A percentile compares a stretch with the other conserved stretches of the same genome.
phyloP scores from a whole-genome alignment of 2,113 vertebrate genomes.

The Lampris megalopsis region DNA sequence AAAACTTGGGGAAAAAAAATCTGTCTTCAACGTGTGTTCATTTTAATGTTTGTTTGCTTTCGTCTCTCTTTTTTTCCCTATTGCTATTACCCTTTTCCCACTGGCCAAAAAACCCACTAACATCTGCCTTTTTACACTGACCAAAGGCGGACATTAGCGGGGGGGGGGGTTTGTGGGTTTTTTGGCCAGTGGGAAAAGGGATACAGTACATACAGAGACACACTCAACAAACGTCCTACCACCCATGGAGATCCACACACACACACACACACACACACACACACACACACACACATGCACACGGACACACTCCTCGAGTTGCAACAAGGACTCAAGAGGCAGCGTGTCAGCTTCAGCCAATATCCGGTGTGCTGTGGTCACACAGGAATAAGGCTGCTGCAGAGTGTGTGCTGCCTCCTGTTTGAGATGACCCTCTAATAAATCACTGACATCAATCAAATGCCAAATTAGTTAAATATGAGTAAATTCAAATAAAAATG shows the following conservation, averaged over 20 bases:
- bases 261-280: background rate
- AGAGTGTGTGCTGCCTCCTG: constrained; percentile 46
- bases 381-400: constrained; percentile 54
- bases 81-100: constrained; percentile 5
- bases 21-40: constrained; percentile 18
- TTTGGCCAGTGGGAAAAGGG: too few relatives aligned
- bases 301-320: constrained; percentile 19
- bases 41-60: constrained; percentile 36
- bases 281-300: constrained; percentile 26
- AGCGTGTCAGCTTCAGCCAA: constrained; percentile 63
- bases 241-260: background rate
- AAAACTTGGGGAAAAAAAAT: constrained; percentile 35
- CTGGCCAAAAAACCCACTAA: too few relatives aligned
- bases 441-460: constrained; percentile 59
- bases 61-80: background rate
- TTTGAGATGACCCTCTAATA: constrained; percentile 61
- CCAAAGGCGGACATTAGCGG: background rate
- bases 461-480: constrained; percentile 50
- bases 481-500: constrained; percentile 44
- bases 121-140: too few relatives aligned
- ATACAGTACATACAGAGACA: too few relatives aligned
- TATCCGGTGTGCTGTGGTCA: constrained; percentile 65
- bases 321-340: constrained; percentile 64
- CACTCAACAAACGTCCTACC: too few relatives aligned
- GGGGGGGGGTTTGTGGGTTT: too few relatives aligned